phyloP scores from a whole-genome alignment of 1,140 invertebrate species.

The Pseudachorutes palmiensis region DNA sequence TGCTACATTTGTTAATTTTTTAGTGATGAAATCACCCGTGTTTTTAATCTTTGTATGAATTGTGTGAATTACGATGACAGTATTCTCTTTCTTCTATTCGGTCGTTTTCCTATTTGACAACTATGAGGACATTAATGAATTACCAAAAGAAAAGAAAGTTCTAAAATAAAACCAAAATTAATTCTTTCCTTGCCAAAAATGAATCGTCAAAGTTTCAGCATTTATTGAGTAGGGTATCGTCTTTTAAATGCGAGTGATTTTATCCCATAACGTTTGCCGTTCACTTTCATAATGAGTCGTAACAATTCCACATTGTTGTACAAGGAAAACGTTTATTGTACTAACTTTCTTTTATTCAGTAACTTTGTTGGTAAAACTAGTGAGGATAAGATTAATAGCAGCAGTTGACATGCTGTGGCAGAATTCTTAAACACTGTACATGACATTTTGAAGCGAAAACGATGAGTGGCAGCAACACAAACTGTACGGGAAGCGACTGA shows the following conservation, averaged over 20 bases:
- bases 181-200: not conserved
- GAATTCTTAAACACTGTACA: not conserved
- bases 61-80: not conserved
- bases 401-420: not conserved
- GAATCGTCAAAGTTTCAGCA: not conserved
- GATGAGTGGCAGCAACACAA: not conserved
- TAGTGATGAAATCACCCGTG: too few relatives aligned
- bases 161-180: not conserved
- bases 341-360: not conserved
- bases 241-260: too few relatives aligned
- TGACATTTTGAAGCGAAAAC: not conserved
- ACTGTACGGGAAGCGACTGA: too few relatives aligned
- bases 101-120: not conserved
- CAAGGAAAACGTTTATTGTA: too few relatives aligned
- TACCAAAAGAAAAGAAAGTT: not conserved
- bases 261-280: not conserved
- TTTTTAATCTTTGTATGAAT: not conserved
- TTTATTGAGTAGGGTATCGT: too few relatives aligned
- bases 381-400: not conserved
- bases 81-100: too few relatives aligned
- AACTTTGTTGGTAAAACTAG: not conserved
- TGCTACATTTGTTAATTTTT: not conserved
- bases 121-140: not conserved
- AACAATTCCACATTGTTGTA: too few relatives aligned
- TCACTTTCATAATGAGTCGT: not conserved